Base-by-base conservation (phyloP, 2,888 invertebrate genomes). In the Tethea ocularis region DNA sequence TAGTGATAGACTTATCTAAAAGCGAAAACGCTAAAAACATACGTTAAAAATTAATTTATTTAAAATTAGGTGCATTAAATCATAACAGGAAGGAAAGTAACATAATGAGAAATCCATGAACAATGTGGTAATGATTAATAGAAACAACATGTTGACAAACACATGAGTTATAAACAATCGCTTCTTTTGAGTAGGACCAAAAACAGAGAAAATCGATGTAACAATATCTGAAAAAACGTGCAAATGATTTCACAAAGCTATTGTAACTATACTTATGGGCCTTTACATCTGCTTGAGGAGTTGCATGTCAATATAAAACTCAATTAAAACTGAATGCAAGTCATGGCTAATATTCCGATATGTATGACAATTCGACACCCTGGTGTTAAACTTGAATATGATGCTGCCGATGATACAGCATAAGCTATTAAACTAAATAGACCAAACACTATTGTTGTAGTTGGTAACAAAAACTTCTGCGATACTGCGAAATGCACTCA, bases 371-470 rank as follows among this genome's bases (percentile, higher is more conserved):
- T 58, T 67, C 57, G 61, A 62, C 64, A 66, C 72, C 71, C 71
- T 58, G 59, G 64, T 67, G 74, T 70, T 74, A 63, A 61, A 22
- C 33, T 22, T 38, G 59, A 61, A 61, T 63, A 53, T 33, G 33
- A 71, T 36, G 17, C 17, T 17, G 41, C 7, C 57, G 78, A 83
- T 85, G 83, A 86, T 81, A 66, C 63, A 64, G 80, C 80, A 73
- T 62, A 62, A 70, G 67, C 72, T 74, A 76, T 80, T 78, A 79
- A 70, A 77, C 72, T 74, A 75, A 80, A 83, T 80, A 74, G 74
- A 76, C 65, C 71, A 75, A 71, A 68, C 73, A 64, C 71, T 69
- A 84, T 86, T 84, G 79, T 83, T 71, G 67, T 66, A 59, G 61
- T 60, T 58, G 71, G 61, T 77, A 77, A 80, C 78, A 81, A 80